Conservation (phyloP, 2,113 vertebrate species). For the Petrocephalus microphthalmus region DNA sequence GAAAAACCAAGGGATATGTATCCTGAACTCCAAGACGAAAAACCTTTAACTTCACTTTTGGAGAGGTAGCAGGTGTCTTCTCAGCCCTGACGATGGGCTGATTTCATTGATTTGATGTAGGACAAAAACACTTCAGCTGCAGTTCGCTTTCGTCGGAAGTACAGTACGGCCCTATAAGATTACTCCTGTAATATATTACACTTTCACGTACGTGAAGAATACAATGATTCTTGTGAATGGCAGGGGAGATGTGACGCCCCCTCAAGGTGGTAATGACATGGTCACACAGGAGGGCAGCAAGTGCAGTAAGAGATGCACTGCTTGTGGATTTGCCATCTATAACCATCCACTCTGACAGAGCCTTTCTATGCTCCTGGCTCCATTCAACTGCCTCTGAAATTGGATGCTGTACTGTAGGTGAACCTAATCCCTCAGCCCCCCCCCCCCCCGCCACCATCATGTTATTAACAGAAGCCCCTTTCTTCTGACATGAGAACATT, state of each 20-base stretch:
- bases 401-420: conserved; percentile 20
- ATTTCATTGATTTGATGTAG: not conserved
- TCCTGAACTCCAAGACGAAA: not conserved
- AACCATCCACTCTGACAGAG: conserved; percentile 20
- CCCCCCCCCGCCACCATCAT: too few relatives aligned
- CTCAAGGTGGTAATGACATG: not conserved
- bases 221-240: not conserved
- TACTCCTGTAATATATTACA: not conserved
- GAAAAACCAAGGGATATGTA: not conserved
- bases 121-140: not conserved
- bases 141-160: not conserved
- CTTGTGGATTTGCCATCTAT: not conserved
- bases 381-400: conserved; percentile 16
- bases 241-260: not conserved
- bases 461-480: not conserved
- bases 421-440: conserved; percentile 12
- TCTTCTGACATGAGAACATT: not conserved
- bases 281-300: not conserved
- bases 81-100: not conserved
- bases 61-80: conserved; percentile 1
- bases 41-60: not conserved
- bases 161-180: not conserved
- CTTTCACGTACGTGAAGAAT: not conserved
- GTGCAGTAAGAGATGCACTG: not conserved
- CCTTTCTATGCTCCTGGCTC: not conserved